Base-by-base conservation (phyloP, 2,888 invertebrate genomes). In the Platycnemis pennipes region DNA sequence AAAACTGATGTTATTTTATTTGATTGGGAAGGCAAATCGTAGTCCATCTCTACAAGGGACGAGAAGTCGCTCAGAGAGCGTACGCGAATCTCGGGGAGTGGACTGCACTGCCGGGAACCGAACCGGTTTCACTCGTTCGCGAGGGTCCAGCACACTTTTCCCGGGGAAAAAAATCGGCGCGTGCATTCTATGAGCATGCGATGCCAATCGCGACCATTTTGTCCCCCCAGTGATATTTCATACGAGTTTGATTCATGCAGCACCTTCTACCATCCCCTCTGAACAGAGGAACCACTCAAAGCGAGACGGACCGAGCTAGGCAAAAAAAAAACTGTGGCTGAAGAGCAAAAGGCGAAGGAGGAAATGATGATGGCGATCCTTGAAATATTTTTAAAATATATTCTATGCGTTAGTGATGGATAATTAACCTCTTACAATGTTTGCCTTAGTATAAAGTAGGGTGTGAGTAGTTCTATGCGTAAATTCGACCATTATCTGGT, bases 151-250 rank as follows among this genome's bases (percentile, higher is more conserved):
- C 1, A 77, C 77, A 77, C 31, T 8, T 8, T 37, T 31, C 77
- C 37, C 37, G 77, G 77, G 19, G 77, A 77, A 77, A 77, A 53
- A 77, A 77, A 77, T 77, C 31, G 77, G 77, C 77, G 77, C 77
- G 77, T 77, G 77, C 77, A 37, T 37, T 37, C 13, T 22, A 31
- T 37, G 37, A 37, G 37, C 31, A 77, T 77, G 77, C 37, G 77
- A 13, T 77, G 77, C 77, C 77, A 37, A 77, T 77, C 31, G 77
- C 77, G 7, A 37, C 77, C 77, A 77, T 77, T 77, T 77, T 77
- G 77, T 37, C 77, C 31, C 63, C n/a, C 7, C 26, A n/a, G n/a
- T 26, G 37, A 31, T 37, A 26, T 37, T 37, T 37, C 37, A 77
- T 77, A 77, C 37, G 16, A 77, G 77, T 37, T 77, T 77, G 1